Evolutionary conservation across 1,140 invertebrate species (phyloP).

Genomic region (Aphidius ervi): DNA sequence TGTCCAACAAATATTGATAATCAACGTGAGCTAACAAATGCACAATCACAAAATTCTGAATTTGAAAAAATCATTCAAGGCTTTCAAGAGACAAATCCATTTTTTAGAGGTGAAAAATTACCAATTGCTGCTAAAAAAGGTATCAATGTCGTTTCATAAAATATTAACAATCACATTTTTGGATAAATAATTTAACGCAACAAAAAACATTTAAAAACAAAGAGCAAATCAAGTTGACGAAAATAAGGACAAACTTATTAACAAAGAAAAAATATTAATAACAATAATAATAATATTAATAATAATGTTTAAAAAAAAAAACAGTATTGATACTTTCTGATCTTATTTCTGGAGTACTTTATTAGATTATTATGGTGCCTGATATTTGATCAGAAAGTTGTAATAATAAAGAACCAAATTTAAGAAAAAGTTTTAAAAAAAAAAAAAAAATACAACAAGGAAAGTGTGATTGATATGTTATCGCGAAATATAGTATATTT

Average conservation of each 20-base stretch:
- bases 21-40: slow-evolving; percentile 42
- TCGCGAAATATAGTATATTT: too few species aligned
- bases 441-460: too few species aligned
- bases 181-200: slow-evolving; percentile 3
- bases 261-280: background rate
- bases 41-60: slow-evolving; percentile 48
- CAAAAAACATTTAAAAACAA: background rate
- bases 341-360: too few species aligned
- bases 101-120: slow-evolving; percentile 73
- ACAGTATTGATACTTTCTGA: too few species aligned
- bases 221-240: background rate
- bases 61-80: slow-evolving; percentile 57
- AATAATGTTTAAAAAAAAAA: background rate
- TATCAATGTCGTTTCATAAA: slow-evolving; percentile 56
- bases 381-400: background rate
- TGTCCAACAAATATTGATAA: slow-evolving; percentile 59
- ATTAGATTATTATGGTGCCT: slow-evolving; percentile 19
- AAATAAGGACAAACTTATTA: background rate
- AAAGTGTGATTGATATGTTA: too few species aligned
- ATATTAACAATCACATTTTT: background rate
- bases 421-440: too few species aligned
- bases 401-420: too few species aligned
- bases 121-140: slow-evolving; percentile 87
- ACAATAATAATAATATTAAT: background rate
- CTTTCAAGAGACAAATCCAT: slow-evolving; percentile 69